phyloP scores from a whole-genome alignment of 2,797 vertebrate genomes.

The Oceanodroma leucorhoa region DNA sequence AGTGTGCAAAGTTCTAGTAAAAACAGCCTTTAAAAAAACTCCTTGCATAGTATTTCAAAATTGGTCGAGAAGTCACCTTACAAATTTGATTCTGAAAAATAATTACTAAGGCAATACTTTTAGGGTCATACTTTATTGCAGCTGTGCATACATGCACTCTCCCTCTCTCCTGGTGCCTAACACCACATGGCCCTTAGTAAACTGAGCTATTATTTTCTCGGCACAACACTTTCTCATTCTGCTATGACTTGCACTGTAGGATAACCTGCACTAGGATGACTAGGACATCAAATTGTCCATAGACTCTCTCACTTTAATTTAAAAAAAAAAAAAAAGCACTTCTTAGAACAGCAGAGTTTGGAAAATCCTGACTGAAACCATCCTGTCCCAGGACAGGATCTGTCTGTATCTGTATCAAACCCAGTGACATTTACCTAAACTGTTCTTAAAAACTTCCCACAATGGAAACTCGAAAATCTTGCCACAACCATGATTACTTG shows the following conservation, averaged over 20 bases:
- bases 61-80: neutral
- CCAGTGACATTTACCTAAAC: neutral
- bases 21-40: neutral
- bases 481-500: neutral
- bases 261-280: neutral
- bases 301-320: neutral
- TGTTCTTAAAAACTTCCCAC: neutral
- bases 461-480: neutral
- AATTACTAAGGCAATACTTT: neutral
- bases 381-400: neutral
- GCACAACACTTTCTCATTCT: neutral
- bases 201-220: neutral
- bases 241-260: neutral
- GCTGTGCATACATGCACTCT: neutral
- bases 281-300: neutral
- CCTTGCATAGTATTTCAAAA: neutral
- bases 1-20: neutral
- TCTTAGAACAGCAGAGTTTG: neutral
- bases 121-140: neutral
- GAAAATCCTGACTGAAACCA: neutral
- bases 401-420: neutral
- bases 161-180: neutral
- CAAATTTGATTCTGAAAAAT: neutral
- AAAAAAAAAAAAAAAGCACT: too few relatives aligned
- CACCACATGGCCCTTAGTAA: fast-evolving